phyloP scores from a whole-genome alignment of 2,888 invertebrate genomes.

The Panorpa germanica region DNA sequence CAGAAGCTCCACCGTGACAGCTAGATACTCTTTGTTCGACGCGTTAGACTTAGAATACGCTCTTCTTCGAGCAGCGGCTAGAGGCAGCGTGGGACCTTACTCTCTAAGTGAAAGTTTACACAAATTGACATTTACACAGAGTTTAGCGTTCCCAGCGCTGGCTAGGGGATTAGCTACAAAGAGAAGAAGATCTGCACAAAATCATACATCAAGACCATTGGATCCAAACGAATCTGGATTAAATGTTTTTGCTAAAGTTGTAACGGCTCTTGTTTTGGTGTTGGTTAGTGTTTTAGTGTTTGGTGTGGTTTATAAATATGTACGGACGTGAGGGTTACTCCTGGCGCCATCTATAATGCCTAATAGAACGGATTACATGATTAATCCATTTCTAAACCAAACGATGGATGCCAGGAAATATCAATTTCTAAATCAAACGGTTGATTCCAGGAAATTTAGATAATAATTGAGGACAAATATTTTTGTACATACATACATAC shows the following conservation, averaged over 20 bases:
- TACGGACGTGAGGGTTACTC: conserved; percentile 58
- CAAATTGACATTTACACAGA: conserved; percentile 55
- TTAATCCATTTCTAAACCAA: too few species aligned
- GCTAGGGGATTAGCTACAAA: conserved; percentile 47
- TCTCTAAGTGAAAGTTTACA: conserved; percentile 50
- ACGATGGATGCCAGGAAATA: too few species aligned
- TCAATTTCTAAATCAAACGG: too few species aligned
- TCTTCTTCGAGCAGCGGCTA: conserved; percentile 42
- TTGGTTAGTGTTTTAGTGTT: conserved; percentile 51
- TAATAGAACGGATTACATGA: too few species aligned
- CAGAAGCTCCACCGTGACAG: conserved; percentile 38
- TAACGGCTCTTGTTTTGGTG: conserved; percentile 47
- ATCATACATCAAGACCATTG: conserved; percentile 30
- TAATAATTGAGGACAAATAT: too few species aligned
- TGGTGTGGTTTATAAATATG: conserved; percentile 53
- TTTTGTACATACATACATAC: too few species aligned
- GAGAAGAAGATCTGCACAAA: conserved; percentile 31
- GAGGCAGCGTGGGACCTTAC: conserved; percentile 52
- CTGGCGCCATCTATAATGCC: conserved; percentile 32
- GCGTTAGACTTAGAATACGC: conserved; percentile 53
- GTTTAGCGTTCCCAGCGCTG: conserved; percentile 49
- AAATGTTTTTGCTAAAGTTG: conserved; percentile 50
- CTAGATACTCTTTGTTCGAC: conserved; percentile 47
- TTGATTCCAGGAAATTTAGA: too few species aligned
- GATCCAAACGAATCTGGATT: conserved; percentile 43